Evolutionary conservation across 1,140 invertebrate genomes (phyloP), one percentile per base, ranked within the genome.

Genomic region (Zaprionus ghesquierei): DNA sequence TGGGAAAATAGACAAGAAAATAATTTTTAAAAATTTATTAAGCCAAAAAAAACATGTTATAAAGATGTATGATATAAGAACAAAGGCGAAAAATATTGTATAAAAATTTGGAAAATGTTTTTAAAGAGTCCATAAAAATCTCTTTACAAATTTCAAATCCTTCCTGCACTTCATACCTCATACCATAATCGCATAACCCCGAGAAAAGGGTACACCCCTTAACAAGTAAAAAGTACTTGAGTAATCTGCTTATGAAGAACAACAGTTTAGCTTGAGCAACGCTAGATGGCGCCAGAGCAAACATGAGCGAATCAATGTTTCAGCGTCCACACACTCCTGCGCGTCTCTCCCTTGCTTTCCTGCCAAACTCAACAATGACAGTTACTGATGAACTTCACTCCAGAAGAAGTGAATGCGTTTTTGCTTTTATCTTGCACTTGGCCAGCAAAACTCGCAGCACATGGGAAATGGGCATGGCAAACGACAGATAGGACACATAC

Each of bases 401-500:
- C n/a, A 8, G 35, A 15, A 15, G 35, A 15, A 41, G 2, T n/a
- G 41, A 46, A 3, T 22, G 41, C 18, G 15, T 22, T 44, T 50
- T 25, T 23, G 46, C 46, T 50, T 51, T n/a, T 25, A 18, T 46
- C 41, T 46, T 46, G 41, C 41, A 12, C 9, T 41, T 41, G 38
- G 38, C 15, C 38, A 44, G 38, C n/a, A 18, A 15, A 15, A 15
- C 15, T 44, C 6, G 9, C n/a, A 15, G 5, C 5, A 35, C 33
- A 35, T 35, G 33, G 33, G 33, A 35, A 35, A 35, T 2, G 18
- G 54, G 20, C 27, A 20, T 25, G 65, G 18, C 44, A 44, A 44
- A 15, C 12, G n/a, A n/a, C 25, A 87, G 81, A 87, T 87, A 87
- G 71, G 75, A 76, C 82, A 86, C 82, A 87, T 62, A 75, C 65